Evolutionary conservation across 1,140 invertebrate genomes (phyloP).

Genomic region (Lithobius niger): DNA sequence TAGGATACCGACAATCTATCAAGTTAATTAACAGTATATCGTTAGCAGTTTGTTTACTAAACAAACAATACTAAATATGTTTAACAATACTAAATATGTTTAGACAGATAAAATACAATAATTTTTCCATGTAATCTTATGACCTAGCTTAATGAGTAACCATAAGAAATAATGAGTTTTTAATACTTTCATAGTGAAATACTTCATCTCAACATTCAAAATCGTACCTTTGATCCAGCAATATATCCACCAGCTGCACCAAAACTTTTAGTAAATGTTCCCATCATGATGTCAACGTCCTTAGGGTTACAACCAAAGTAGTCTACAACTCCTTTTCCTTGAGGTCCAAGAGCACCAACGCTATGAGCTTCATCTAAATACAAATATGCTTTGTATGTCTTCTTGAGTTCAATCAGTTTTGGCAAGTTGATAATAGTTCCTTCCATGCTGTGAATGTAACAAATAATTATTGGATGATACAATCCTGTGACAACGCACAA

Average conservation of each 20-base stretch:
- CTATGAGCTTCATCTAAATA: conserved; percentile 41
- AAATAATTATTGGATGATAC: conserved; percentile 2
- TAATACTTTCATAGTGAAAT: no score
- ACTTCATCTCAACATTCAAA: conserved; percentile 4
- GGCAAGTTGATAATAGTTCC: conserved; percentile 36
- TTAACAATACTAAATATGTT: no score
- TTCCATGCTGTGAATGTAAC: conserved; percentile 38
- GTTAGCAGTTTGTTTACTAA: no score
- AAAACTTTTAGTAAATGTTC: conserved; percentile 43
- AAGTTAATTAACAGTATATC: no score
- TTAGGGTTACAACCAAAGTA: conserved; percentile 36
- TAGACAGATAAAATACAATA: no score
- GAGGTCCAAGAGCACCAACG: conserved; percentile 37
- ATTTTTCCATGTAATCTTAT: no score
- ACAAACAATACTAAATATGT: no score
- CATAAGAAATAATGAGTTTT: no score
- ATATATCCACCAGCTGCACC: conserved; percentile 40
- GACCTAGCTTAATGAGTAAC: no score
- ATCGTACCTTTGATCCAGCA: conserved; percentile 32
- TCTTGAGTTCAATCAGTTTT: conserved; percentile 34
- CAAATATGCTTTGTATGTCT: conserved; percentile 39
- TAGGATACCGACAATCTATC: no score
- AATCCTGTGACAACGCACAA: background rate
- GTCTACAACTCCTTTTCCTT: conserved; percentile 36
- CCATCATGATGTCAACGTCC: conserved; percentile 41